These are phyloP conservation scores for Centroberyx gerrardi DNA, from an alignment of 2,797 vertebrate species.

Conservation along the genomic window DNA sequence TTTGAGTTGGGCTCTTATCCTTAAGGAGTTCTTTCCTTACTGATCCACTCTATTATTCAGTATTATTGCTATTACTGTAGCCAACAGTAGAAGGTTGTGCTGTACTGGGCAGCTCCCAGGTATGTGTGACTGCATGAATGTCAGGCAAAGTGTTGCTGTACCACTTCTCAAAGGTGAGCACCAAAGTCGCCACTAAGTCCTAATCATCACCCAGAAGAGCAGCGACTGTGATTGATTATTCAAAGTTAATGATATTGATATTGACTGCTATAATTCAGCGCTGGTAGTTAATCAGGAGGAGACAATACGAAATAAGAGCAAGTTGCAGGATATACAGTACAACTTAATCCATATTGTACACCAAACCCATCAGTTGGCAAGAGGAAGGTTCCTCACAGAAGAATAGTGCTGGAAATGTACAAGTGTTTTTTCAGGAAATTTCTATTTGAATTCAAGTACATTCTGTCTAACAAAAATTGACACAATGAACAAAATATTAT, in stretches of 20 bases:
- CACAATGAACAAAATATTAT: too few species aligned
- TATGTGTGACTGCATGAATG: conserved; percentile 1
- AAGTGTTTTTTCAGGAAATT: not conserved
- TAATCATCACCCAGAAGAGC: not conserved
- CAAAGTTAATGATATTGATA: conserved; percentile 27
- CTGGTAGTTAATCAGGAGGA: conserved; percentile 13
- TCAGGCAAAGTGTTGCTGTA: not conserved
- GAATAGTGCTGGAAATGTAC: not conserved
- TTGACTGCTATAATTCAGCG: not conserved
- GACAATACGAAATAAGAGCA: not conserved
- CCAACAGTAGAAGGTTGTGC: not conserved
- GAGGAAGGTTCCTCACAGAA: not conserved
- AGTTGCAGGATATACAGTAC: not conserved
- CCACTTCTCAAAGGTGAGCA: not conserved
- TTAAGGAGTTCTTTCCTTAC: not conserved
- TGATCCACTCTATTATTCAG: too few species aligned
- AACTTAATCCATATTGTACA: not conserved
- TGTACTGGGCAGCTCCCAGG: conserved; percentile 16
- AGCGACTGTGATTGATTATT: conserved; percentile 9
- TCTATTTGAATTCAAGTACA: too few species aligned
- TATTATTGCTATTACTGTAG: too few species aligned
- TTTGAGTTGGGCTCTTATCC: not conserved
- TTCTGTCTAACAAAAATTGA: too few species aligned
- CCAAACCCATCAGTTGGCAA: not conserved
- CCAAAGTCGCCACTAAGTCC: not conserved